Base-by-base conservation (phyloP, 2,797 vertebrate species). In the Epinephelus coioides region DNA sequence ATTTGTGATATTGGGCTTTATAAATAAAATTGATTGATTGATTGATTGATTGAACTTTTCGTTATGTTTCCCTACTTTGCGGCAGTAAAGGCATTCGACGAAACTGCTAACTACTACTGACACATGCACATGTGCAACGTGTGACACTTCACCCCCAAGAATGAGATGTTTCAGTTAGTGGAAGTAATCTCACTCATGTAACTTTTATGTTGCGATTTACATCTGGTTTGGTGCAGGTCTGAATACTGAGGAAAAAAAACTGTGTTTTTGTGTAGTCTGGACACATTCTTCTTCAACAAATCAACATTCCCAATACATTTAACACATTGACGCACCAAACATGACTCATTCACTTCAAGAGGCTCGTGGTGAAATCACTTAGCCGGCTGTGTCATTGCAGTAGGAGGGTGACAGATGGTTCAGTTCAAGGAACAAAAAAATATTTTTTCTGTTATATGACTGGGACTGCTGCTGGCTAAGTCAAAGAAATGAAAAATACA, bases 401-500 rank as follows among this genome's bases (percentile, higher is more conserved):
- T 7, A 18, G 73, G 43, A 79, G 54, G 63, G 56, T 57, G 81
- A 79, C 69, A 71, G 73, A 89, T 53, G 63, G 15, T 44, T 56
- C 25, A 51, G 59, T 19, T 43, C 0, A 1, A 70, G 23, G 25
- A 75, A 70, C n/a, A 56, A 59, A 56, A 72, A 69, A 54, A 64
- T 21, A 60, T 68, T 67, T 34, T 30, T 46, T 54, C 19, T 23
- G 53, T 73, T 54, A 70, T 86, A 53, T 76, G 76, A 69, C 38
- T 88, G 84, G 80, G 86, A 64, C 81, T 83, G 53, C 56, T 71
- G 15, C 44, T 64, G 84, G 46, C 46, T 23, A 7, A 44, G 79
- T 81, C 30, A 43, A 34, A 67, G 17, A 66, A 56, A 61, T 79
- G 81, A n/a, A 87, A 86, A 89, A 64, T 65, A 72, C 70, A 79